Percentiles rank a stretch among this genome's conserved stretches.
Evolutionary conservation across 2,113 vertebrate genomes (phyloP).

Genomic region (Fregata magnificens): DNA sequence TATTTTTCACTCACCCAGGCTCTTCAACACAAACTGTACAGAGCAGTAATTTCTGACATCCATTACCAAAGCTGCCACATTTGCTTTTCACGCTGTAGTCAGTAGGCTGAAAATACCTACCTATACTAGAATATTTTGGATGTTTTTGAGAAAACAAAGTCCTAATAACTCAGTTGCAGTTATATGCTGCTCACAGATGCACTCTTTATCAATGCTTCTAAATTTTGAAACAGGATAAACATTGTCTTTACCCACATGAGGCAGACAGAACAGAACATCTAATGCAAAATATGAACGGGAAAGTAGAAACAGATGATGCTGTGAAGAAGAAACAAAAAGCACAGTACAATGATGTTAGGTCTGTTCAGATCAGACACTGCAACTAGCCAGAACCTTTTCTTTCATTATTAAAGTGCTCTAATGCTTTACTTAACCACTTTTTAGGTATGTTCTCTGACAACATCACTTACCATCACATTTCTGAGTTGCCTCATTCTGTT

Average conservation of each 20-base stretch:
- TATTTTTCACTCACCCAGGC: neutral
- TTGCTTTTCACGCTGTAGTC: neutral
- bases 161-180: neutral
- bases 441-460: neutral
- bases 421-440: neutral
- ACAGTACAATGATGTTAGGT: neutral
- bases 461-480: conserved; percentile 77
- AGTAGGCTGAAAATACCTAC: neutral
- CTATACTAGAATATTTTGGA: neutral
- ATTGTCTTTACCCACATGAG: neutral
- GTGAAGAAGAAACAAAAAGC: neutral
- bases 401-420: neutral
- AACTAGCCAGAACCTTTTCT: neutral
- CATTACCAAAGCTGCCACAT: neutral
- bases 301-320: neutral
- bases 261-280: neutral
- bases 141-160: neutral
- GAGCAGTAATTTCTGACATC: neutral
- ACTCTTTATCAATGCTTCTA: neutral
- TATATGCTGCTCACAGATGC: neutral
- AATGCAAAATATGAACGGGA: neutral
- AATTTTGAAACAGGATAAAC: neutral
- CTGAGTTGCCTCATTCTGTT: conserved; percentile 71
- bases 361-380: neutral
- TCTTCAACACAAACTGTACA: neutral